These are phyloP conservation scores for Spea bombifrons DNA, from an alignment of 2,113 vertebrate genomes.

Conservation along the genomic window DNA sequence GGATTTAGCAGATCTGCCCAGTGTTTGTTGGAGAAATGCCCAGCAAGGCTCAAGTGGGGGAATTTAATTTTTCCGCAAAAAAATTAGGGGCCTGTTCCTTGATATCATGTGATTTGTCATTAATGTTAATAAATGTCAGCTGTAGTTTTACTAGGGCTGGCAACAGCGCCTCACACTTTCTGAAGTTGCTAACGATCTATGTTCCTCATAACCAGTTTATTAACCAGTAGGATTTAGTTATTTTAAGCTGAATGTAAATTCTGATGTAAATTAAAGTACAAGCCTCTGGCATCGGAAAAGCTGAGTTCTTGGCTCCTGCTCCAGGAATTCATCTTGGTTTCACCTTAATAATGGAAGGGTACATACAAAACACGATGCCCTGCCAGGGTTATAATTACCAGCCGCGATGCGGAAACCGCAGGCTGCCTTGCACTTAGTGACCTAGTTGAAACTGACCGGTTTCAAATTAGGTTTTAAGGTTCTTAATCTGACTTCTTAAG, in stretches of 20 bases:
- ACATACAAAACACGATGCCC: not conserved
- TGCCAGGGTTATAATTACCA: conserved; percentile 36
- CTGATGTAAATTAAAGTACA: not conserved
- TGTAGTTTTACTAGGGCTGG: no score
- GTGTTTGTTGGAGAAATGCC: no score
- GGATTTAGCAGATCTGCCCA: no score
- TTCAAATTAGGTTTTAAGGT: conserved; percentile 21
- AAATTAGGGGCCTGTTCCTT: no score
- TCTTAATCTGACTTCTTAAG: conserved; percentile 12
- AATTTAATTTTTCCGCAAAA: no score
- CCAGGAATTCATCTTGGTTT: not conserved
- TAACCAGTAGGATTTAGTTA: not conserved
- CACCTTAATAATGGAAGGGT: not conserved
- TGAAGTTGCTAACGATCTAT: not conserved
- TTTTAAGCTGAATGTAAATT: not conserved
- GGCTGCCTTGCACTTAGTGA: not conserved
- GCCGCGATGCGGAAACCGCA: not conserved
- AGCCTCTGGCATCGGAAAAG: not conserved
- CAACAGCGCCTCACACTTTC: no score
- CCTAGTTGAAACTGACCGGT: conserved; percentile 5
- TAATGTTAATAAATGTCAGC: no score
- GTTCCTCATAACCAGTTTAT: not conserved
- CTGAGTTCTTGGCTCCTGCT: not conserved
- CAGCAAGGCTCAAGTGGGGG: no score
- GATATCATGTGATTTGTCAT: no score